These are phyloP conservation scores for Hirtodrosophila alboralis DNA, from an alignment of 2,888 invertebrate genomes.

Conservation along the genomic window DNA sequence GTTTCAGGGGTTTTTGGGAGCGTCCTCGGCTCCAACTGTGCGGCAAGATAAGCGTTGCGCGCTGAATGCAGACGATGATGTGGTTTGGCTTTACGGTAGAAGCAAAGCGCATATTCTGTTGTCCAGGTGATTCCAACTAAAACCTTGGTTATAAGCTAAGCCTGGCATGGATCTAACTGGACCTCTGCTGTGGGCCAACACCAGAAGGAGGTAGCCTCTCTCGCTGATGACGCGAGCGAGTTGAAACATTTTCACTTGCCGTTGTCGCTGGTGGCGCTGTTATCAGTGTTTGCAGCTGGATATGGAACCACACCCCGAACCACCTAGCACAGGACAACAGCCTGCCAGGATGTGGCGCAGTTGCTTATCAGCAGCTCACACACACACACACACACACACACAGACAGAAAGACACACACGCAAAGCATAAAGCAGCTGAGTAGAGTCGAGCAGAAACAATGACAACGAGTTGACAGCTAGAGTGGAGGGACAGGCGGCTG, in stretches of 20 bases:
- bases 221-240: slow-evolving; percentile 54
- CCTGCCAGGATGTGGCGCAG: slow-evolving; percentile 56
- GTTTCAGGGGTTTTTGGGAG: slow-evolving; percentile 25
- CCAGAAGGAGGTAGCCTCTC: too few relatives aligned
- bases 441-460: slow-evolving; percentile 67
- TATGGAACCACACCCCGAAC: slow-evolving; percentile 32
- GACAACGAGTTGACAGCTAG: slow-evolving; percentile 69
- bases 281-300: slow-evolving; percentile 68
- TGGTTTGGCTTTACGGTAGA: too few relatives aligned
- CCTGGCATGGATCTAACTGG: too few relatives aligned
- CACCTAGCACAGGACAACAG: not conserved
- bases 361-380: slow-evolving; percentile 64
- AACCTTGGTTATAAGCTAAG: too few relatives aligned
- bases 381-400: slow-evolving; percentile 39
- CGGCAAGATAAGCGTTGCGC: slow-evolving; percentile 60
- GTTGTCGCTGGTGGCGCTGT: slow-evolving; percentile 53
- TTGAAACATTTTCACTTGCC: slow-evolving; percentile 75
- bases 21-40: slow-evolving; percentile 56
- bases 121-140: slow-evolving; percentile 37
- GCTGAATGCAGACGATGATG: slow-evolving; percentile 55
- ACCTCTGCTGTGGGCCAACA: too few relatives aligned
- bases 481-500: not conserved
- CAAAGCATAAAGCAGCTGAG: slow-evolving; percentile 36
- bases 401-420: slow-evolving; percentile 27
- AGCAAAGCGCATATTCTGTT: slow-evolving; percentile 26